phyloP scores from a whole-genome alignment of 2,797 vertebrate species.

The Galagoides demidoff region DNA sequence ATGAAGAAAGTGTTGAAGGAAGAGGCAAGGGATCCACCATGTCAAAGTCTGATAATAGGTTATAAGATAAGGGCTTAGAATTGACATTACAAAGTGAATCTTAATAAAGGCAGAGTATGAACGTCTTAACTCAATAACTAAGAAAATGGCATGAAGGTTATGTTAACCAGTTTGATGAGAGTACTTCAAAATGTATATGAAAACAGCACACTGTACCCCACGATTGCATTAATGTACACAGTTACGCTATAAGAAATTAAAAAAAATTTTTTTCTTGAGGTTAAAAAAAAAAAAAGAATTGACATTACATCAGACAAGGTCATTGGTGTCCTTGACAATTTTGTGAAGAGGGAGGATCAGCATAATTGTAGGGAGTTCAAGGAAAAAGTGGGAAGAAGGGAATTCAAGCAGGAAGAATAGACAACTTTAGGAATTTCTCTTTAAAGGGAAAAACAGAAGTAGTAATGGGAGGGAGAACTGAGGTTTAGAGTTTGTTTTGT shows the following conservation, averaged over 20 bases:
- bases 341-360: neutral
- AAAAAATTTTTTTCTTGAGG: too few species aligned
- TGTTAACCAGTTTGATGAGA: too few species aligned
- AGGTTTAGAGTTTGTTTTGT: neutral
- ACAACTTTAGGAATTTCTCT: neutral
- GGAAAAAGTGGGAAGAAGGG: slow-evolving; percentile 13
- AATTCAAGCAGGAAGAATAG: neutral
- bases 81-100: neutral
- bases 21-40: neutral
- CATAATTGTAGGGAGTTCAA: neutral
- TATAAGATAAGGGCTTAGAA: neutral
- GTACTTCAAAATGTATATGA: too few species aligned
- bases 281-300: too few species aligned
- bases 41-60: neutral
- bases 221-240: too few species aligned
- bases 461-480: neutral
- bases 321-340: neutral
- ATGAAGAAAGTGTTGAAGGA: neutral
- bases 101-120: too few species aligned
- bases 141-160: too few species aligned
- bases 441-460: neutral
- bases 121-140: too few species aligned
- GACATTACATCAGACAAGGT: neutral
- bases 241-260: too few species aligned
- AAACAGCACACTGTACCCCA: too few species aligned